A percentile compares a stretch with the other conserved stretches of the same genome.
Conservation (phyloP, 53 echinoderm and acorn worm genomes). For the Paelopatides confundens region DNA sequence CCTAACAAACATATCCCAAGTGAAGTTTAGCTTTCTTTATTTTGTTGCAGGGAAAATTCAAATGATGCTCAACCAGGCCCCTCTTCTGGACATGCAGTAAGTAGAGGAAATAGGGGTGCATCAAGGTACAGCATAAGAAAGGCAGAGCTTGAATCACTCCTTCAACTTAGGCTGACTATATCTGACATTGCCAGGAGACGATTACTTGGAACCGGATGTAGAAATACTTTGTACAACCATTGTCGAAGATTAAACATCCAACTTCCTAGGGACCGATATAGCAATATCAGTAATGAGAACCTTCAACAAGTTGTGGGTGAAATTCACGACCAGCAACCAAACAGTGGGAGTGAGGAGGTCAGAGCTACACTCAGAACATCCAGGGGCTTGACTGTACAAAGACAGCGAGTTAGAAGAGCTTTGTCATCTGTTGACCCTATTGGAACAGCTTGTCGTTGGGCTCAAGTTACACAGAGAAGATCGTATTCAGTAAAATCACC, state of each 20-base stretch:
- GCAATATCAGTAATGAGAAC: neutral
- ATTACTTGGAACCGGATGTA: no score
- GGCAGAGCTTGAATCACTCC: no score
- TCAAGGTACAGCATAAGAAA: no score
- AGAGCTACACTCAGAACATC: neutral
- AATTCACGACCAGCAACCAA: neutral
- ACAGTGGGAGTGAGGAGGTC: slow-evolving; percentile 11
- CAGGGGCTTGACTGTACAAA: neutral
- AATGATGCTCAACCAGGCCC: no score
- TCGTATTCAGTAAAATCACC: neutral
- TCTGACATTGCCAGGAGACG: no score
- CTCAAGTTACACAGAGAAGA: neutral
- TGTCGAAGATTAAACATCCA: neutral
- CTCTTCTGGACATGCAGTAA: no score
- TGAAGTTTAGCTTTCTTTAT: no score
- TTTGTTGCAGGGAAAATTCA: no score
- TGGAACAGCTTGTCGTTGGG: slow-evolving; percentile 8
- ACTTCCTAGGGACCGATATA: slow-evolving; percentile 1
- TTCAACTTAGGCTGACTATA: no score
- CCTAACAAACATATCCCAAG: no score
- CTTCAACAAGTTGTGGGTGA: neutral
- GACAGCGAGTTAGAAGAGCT: neutral
- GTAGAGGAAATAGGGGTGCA: no score
- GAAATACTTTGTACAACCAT: no score
- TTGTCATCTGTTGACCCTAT: neutral